Evolutionary conservation across 2,888 invertebrate species (phyloP).

Genomic region (Nomada ferruginata): DNA sequence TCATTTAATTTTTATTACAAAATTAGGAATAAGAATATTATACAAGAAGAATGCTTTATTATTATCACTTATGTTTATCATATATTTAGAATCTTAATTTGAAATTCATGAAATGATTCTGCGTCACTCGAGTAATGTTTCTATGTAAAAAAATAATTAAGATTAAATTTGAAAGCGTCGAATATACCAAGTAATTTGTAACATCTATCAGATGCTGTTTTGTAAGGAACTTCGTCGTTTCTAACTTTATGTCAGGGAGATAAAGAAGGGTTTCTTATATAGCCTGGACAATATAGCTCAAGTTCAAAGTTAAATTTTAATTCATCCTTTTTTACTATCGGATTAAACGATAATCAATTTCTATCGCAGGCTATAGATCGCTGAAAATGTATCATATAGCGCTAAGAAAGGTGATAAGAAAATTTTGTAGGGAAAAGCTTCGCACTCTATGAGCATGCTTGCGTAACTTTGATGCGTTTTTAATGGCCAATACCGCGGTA

Average conservation of each 20-base stretch:
- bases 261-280: background rate
- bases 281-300: background rate
- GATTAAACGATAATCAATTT: constrained; percentile 31
- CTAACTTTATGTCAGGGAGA: background rate
- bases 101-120: no score
- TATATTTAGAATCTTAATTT: no score
- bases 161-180: no score
- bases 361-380: constrained; percentile 5
- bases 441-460: background rate
- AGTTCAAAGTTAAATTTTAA: background rate
- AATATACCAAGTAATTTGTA: no score
- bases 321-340: background rate
- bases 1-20: no score
- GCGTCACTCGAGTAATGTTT: no score
- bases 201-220: background rate
- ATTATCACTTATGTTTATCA: no score
- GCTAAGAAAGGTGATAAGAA: constrained; percentile 15
- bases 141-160: no score
- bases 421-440: background rate
- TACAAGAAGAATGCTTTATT: no score
- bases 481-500: constrained; percentile 30
- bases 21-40: no score
- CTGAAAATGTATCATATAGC: background rate
- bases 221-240: background rate
- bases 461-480: constrained; percentile 38